phyloP scores from a whole-genome alignment of 2,113 vertebrate genomes.

The Caranx ignobilis region DNA sequence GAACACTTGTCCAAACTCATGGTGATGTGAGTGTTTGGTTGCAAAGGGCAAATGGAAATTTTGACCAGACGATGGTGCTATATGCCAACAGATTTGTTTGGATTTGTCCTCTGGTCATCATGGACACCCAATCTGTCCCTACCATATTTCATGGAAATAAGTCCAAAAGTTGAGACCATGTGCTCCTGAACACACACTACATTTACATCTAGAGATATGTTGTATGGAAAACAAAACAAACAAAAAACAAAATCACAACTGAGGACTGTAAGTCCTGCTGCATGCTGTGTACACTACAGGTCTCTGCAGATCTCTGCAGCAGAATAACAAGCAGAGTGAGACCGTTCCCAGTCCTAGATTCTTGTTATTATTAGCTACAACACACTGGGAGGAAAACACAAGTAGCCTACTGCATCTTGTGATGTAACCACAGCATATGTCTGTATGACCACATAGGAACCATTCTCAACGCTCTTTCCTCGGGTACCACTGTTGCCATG shows the following conservation, averaged over 20 bases:
- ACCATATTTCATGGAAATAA: too few relatives aligned
- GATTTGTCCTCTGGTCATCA: too few relatives aligned
- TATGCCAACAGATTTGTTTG: too few relatives aligned
- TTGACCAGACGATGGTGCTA: background rate
- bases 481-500: slow-evolving; percentile 30
- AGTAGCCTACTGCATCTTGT: background rate
- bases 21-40: too few relatives aligned
- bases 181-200: background rate
- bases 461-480: background rate
- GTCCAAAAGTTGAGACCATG: background rate
- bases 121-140: too few relatives aligned
- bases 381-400: background rate
- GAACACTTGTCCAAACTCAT: background rate
- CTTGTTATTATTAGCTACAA: slow-evolving; percentile 5
- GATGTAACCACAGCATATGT: background rate
- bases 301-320: background rate
- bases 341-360: background rate
- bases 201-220: background rate
- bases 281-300: background rate
- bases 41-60: background rate
- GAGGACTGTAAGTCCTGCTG: background rate
- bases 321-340: background rate
- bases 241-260: background rate
- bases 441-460: background rate
- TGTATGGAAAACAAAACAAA: too few relatives aligned